Base-by-base conservation (phyloP, 2,888 invertebrate species). In the Acronicta alni region DNA sequence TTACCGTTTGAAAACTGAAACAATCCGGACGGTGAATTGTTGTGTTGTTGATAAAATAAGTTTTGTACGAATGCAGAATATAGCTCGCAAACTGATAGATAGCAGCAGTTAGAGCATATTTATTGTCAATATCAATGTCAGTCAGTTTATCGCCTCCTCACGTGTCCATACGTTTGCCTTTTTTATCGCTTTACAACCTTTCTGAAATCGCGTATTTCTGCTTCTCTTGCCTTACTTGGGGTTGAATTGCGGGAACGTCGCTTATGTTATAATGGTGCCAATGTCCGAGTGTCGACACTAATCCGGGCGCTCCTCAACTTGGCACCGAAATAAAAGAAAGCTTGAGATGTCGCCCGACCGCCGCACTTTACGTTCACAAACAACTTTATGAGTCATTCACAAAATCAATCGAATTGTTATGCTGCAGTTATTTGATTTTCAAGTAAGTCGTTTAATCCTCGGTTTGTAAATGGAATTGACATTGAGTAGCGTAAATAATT, bases 271-370 rank as follows among this genome's bases (percentile, higher is more conserved):
- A 86, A 84, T 83, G 75, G 80, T 65, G 64, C 65, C 70, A 72
- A 66, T 74, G 75, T 75, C 75, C 54, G 53, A 48, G 58, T 68
- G 62, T 74, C 79, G 84, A 84, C 87, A 83, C 81, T 86, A 86
- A 88, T 86, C 84, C 82, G 72, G 74, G 67, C 72, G 73, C 81
- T 79, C 78, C 79, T 79, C 79, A 72, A 80, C 82, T 76, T 81
- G 85, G 84, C 85, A 85, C 80, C 75, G 78, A 86, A 86, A 87
- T 83, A 87, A 89, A 89, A 89, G 88, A 86, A 89, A 88, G 87
- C 84, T 81, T 81, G 83, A 83, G 78, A 81, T 84, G 81, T 84
- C 79, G 70, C 77, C 69, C 68, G 69, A 67, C 79, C 67, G 64
- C 54, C 71, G 67, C 66, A 68, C 65, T 67, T 65, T 62, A 69